These are phyloP conservation scores for Phymorhynchus buccinoides DNA, from an alignment of 1,140 invertebrate genomes.

Conservation along the genomic window DNA sequence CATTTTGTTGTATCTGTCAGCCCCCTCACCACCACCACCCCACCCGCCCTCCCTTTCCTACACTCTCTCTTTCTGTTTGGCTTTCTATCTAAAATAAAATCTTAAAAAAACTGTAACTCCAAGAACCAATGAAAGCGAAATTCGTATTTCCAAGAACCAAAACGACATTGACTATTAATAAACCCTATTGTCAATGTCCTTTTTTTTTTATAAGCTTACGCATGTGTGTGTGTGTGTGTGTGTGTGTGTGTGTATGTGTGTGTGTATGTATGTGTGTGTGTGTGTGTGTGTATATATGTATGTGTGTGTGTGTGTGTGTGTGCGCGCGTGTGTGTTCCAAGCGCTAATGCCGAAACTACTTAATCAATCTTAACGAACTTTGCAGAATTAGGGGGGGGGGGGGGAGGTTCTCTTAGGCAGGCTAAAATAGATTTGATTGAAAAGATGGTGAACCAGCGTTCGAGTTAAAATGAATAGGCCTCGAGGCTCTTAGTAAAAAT, in stretches of 20 bases:
- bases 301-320: neutral
- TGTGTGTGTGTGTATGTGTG: too few relatives aligned
- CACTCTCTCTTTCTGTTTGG: neutral
- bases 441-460: too few relatives aligned
- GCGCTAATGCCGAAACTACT: too few relatives aligned
- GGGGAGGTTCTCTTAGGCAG: too few relatives aligned
- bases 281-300: neutral
- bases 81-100: neutral
- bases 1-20: too few relatives aligned
- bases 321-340: neutral
- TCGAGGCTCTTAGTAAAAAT: too few relatives aligned
- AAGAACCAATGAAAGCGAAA: neutral
- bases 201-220: neutral
- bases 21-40: too few relatives aligned
- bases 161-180: neutral
- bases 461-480: too few relatives aligned
- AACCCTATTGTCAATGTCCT: neutral
- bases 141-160: neutral
- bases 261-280: neutral
- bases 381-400: too few relatives aligned
- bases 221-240: neutral
- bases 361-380: too few relatives aligned
- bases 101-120: neutral
- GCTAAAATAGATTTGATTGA: too few relatives aligned
- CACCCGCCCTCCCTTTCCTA: neutral